Evolutionary conservation across 2,888 invertebrate species (phyloP), one percentile per base, ranked within the genome.

Genomic region (Heteromyza rotundicornis): DNA sequence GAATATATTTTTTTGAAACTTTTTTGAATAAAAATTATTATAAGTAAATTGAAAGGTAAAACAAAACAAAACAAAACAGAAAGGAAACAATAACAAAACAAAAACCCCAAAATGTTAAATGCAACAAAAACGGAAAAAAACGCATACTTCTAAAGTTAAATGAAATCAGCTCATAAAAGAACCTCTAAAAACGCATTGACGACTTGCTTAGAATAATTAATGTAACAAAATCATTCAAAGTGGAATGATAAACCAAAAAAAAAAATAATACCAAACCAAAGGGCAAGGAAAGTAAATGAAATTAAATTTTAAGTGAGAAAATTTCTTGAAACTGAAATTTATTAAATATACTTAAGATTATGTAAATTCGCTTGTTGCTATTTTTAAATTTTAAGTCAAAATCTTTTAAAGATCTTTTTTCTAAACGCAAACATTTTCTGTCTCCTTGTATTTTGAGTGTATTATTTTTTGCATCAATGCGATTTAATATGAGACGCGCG

Each of bases 301-400:
- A 19, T 17, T 47, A 19, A 40, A 19, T 47, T 47, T 47, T 47
- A 47, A 47, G 47, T 47, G 47, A 40, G 10, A 19, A 19, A n/a
- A 47, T 47, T 47, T 19, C 47, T 7, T 14, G 3, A 40, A 40
- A 40, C 40, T 40, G 40, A 40, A 40, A 40, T 40, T 40, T 40
- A 14, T n/a, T n/a, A n/a, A n/a, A n/a, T 10, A 40, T n/a, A 14
- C 16, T 40, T 40, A 40, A 59, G 50, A 65, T 62, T 60, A 72
- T 76, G 77, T 76, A 78, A 68, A 76, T 77, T 75, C 68, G 78
- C 77, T 78, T 78, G 77, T 78, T 78, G 78, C 78, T 78, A 76
- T 77, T 74, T 75, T 75, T 75, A 75, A 70, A 74, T 75, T 75
- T 71, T 70, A 73, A 72, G 69, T 69, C 70, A 74, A 73, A 73